These are phyloP conservation scores for Patella ulyssiponensis DNA, from an alignment of 2,888 invertebrate species.

Conservation along the genomic window DNA sequence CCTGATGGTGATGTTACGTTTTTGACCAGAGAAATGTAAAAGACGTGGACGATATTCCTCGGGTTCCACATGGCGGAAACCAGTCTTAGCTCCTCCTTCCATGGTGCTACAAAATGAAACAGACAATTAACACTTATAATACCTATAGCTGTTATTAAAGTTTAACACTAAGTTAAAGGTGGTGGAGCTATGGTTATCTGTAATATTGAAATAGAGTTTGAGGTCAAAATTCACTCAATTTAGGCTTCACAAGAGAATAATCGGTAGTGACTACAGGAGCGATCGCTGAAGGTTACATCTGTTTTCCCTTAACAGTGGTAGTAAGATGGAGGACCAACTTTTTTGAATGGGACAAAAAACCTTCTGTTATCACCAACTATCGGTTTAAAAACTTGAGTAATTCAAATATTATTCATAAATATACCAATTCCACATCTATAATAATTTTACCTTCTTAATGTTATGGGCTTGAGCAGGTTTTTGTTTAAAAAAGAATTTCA, in stretches of 20 bases:
- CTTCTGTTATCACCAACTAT: no score
- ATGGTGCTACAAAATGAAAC: slow-evolving; percentile 48
- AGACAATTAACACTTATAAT: neutral
- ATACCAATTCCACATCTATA: no score
- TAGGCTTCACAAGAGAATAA: no score
- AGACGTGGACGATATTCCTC: slow-evolving; percentile 65
- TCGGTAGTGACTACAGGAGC: no score
- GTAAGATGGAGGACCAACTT: no score
- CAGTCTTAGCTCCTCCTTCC: slow-evolving; percentile 68
- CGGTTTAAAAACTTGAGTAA: no score
- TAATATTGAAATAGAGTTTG: no score
- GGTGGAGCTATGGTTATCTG: neutral
- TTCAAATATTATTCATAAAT: no score
- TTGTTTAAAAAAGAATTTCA: neutral
- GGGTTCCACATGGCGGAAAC: slow-evolving; percentile 65
- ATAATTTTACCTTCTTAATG: neutral
- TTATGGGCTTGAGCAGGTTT: neutral
- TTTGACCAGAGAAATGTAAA: slow-evolving; percentile 54
- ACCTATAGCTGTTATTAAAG: neutral
- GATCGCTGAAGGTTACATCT: no score
- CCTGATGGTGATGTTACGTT: slow-evolving; percentile 23
- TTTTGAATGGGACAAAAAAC: no score
- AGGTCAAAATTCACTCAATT: no score
- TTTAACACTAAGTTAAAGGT: neutral
- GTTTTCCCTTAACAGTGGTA: no score